Evolutionary conservation across 2,113 vertebrate species (phyloP).

Genomic region (Rhabdomys dilectus): DNA sequence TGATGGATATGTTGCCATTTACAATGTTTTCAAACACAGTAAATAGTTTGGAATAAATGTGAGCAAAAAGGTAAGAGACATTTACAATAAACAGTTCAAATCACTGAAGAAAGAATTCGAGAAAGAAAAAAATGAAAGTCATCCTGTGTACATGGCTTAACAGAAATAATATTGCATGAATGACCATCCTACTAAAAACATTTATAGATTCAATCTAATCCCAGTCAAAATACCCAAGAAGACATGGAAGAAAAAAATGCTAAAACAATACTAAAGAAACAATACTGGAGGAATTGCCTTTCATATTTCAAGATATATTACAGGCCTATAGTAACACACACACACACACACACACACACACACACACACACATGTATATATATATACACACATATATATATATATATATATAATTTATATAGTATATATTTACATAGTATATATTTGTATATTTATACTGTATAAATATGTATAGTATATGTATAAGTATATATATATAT

Average conservation of each 20-base stretch:
- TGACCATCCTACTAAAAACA: neutral
- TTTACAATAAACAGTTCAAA: neutral
- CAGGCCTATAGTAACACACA: neutral
- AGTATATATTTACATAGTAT: too few species aligned
- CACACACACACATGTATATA: too few species aligned
- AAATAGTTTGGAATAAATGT: neutral
- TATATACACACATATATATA: too few species aligned
- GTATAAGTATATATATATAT: neutral
- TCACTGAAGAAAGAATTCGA: neutral
- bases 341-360: too few species aligned
- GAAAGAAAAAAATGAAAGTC: neutral
- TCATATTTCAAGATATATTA: neutral
- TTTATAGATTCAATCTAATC: neutral
- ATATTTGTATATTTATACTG: neutral
- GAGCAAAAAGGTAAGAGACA: neutral
- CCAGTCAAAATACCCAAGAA: neutral
- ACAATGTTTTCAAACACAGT: neutral
- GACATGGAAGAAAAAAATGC: neutral
- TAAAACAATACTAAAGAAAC: neutral
- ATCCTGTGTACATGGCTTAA: neutral
- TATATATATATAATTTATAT: neutral
- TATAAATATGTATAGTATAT: neutral
- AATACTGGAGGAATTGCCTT: neutral
- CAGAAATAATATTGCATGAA: neutral
- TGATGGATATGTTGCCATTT: too few species aligned